Percentiles rank a stretch among this genome's conserved stretches.
Conservation (phyloP, 2,113 vertebrate genomes). For the Tetraodon nigroviridis region DNA sequence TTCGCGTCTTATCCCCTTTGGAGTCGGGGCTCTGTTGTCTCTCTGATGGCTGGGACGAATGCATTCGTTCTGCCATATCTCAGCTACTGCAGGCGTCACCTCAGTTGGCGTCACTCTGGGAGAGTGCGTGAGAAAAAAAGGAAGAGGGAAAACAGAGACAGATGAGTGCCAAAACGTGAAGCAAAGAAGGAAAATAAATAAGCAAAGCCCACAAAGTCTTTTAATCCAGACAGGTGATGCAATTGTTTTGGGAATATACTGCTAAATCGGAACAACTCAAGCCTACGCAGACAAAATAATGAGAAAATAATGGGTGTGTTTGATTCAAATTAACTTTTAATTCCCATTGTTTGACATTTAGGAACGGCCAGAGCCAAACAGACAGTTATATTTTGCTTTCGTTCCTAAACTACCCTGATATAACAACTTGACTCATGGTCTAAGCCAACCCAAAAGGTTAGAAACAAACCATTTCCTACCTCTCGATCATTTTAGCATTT, state of each 20-base stretch:
- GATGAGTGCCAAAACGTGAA: slow-evolving; percentile 8
- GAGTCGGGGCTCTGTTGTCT: slow-evolving; percentile 49
- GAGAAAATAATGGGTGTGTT: neutral
- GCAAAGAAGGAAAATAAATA: slow-evolving; percentile 16
- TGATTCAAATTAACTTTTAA: too few species aligned
- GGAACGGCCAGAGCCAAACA: neutral
- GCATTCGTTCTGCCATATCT: slow-evolving; percentile 68
- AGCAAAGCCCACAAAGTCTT: neutral
- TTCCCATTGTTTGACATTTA: too few species aligned
- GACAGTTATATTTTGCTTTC: neutral
- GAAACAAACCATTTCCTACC: too few species aligned
- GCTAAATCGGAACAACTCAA: too few species aligned
- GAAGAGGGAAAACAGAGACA: slow-evolving; percentile 34
- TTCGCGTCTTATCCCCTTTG: slow-evolving; percentile 56
- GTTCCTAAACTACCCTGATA: too few species aligned
- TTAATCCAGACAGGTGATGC: too few species aligned
- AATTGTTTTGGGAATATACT: too few species aligned
- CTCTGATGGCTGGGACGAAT: slow-evolving; percentile 65
- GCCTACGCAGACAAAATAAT: neutral
- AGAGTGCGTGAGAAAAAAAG: slow-evolving; percentile 16
- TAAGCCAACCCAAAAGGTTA: too few species aligned
- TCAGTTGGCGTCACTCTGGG: slow-evolving; percentile 42
- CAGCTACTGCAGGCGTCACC: slow-evolving; percentile 56
- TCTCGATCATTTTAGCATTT: too few species aligned
- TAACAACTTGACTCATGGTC: too few species aligned